These are phyloP conservation scores for Amiota communis DNA, from an alignment of 2,888 invertebrate genomes.

Conservation along the genomic window DNA sequence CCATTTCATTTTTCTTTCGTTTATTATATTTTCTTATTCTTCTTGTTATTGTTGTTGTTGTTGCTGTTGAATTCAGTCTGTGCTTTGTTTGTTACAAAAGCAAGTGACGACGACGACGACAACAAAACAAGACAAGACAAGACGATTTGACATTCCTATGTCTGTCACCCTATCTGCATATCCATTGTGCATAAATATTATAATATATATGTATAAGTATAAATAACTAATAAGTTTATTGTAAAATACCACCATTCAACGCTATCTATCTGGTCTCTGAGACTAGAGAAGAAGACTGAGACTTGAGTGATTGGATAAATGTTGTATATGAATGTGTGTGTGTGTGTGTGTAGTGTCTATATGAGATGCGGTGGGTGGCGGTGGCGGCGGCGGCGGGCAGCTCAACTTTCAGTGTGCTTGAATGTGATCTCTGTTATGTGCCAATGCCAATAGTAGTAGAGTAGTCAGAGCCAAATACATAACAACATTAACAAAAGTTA, in stretches of 20 bases:
- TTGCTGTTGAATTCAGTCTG: not conserved
- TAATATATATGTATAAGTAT: too few species aligned
- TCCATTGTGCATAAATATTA: constrained; percentile 3
- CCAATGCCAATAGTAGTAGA: not conserved
- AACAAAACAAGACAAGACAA: too few species aligned
- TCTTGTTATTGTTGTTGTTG: too few species aligned
- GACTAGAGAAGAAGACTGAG: too few species aligned
- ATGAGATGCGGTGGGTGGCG: not conserved
- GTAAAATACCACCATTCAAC: constrained; percentile 12
- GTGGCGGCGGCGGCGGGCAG: not conserved
- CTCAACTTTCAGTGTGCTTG: not conserved
- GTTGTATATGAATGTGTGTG: not conserved
- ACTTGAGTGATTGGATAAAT: too few species aligned
- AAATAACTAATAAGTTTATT: constrained; percentile 7
- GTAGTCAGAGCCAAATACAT: too few species aligned
- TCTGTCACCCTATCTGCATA: not conserved
- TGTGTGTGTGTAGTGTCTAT: not conserved
- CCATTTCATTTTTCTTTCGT: not conserved
- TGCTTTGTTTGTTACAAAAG: not conserved
- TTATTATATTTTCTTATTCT: not conserved
- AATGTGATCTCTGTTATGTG: not conserved
- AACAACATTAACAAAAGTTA: too few species aligned
- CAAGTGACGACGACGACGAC: not conserved
- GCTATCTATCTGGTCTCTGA: too few species aligned
- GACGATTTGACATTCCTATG: not conserved